Base-by-base conservation (phyloP, 2,888 invertebrate genomes). In the Aquatica leii region DNA sequence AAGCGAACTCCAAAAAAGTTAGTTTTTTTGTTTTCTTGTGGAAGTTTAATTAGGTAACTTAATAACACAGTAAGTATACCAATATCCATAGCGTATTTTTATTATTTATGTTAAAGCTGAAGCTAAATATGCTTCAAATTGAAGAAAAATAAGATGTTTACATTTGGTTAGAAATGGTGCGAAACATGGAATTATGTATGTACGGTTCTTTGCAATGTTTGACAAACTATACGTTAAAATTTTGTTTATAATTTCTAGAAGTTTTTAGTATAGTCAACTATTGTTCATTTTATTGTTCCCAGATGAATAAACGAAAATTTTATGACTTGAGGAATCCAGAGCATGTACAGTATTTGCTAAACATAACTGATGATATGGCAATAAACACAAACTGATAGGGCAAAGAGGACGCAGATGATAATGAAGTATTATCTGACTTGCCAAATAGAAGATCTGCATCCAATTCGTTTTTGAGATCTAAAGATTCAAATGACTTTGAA, bases 351-450 rank as follows among this genome's bases (percentile, higher is more conserved):
- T n/a, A n/a, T n/a, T n/a, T n/a, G n/a, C n/a, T n/a, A n/a, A n/a
- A n/a, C 8, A 41, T 41, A 41, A 41, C 41, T 41, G 41, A 12
- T 41, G 12, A 12, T 41, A 41, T 41, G 41, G 41, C 41, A 41
- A 41, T 41, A 6, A 12, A 41, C 41, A 11, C n/a, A n/a, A n/a
- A n/a, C n/a, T n/a, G n/a, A n/a, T n/a, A n/a, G 4, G 31, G 5
- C 31, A 9, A 31, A 31, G 31, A 31, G 31, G 31, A 31, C 9
- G 31, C 46, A 17, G 46, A 5, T 17, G 46, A 46, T n/a, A 18
- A 40, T 40, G 40, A 6, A 40, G 40, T 31, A 31, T 31, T 31
- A 31, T 8, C 31, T 31, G 8, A 31, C 31, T 31, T 31, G 31
- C 8, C 31, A 31, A 8, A 8, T 31, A 31, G 31, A 31, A 6